Evolutionary conservation across 2,888 invertebrate species (phyloP), one percentile per base, ranked within the genome.

Genomic region (Conistra vaccinii): DNA sequence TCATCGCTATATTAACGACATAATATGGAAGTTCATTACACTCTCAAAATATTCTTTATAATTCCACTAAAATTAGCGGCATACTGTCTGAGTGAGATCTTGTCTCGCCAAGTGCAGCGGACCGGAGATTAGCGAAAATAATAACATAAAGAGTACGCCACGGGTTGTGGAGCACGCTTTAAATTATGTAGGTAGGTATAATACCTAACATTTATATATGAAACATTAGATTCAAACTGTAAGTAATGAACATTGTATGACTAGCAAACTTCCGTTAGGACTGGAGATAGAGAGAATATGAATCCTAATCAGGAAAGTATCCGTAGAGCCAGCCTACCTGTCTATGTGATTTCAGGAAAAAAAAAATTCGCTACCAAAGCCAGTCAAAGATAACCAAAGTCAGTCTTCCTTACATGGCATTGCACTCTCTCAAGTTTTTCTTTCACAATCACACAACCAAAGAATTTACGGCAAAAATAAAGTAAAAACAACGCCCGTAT

Each of bases 41-140:
- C 68, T 45, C 84, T 69, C 26, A 48, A 70, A 67, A 63, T 26
- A 48, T 63, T 61, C 10, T 48, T 42, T 58, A 58, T 39, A n/a
- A 53, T 62, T 20, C 17, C 17, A 68, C n/a, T 35, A 76, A 66
- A 73, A 71, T 55, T 68, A 42, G 63, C 60, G 69, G 66, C 67
- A 48, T 20, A 62, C 65, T 62, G 45, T 62, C 62, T 57, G 66
- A 61, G 58, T 20, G 76, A 84, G 82, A 86, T 84, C 65, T 84
- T 88, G 80, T 84, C 80, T 88, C 60, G 69, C 68, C 53, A 45
- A 78, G 84, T 79, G 81, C 75, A 81, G 60, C 73, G 14, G 75
- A 66, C 39, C 78, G 81, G 32, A 61, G 82, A 78, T 83, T 84
- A 78, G 83, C 78, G 66, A 85, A 80, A 65, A 81, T 81, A 78